Percentiles rank a stretch among this genome's conserved stretches.
phyloP scores from a whole-genome alignment of 1,140 invertebrate species.

The Zaprionus tsacasi region DNA sequence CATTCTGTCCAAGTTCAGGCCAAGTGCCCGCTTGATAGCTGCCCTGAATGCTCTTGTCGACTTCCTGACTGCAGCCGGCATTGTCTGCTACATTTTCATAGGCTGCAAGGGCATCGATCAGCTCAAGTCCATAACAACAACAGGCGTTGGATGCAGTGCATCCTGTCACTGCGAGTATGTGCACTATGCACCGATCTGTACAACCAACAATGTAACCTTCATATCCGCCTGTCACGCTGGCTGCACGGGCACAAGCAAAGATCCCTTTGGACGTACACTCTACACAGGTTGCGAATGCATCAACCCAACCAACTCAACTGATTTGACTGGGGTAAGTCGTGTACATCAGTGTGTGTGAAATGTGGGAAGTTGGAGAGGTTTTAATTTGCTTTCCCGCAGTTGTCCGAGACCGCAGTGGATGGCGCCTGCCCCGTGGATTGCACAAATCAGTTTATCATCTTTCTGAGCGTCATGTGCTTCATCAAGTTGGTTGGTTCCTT shows the following conservation, averaged over 20 bases:
- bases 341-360: not conserved
- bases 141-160: slow-evolving; percentile 85
- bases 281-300: slow-evolving; percentile 57
- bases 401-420: slow-evolving; percentile 59
- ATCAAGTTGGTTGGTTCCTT: slow-evolving; percentile 88
- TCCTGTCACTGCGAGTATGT: slow-evolving; percentile 88
- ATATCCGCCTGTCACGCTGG: slow-evolving; percentile 90
- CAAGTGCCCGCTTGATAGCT: slow-evolving; percentile 88
- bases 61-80: slow-evolving; percentile 84
- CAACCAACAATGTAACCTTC: slow-evolving; percentile 86
- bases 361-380: not conserved
- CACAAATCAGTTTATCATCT: slow-evolving; percentile 87
- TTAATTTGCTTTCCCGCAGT: slow-evolving; percentile 9
- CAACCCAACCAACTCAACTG: not conserved
- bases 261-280: slow-evolving; percentile 73
- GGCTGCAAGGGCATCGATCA: slow-evolving; percentile 86
- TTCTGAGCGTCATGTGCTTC: slow-evolving; percentile 87
- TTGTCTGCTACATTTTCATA: slow-evolving; percentile 88
- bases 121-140: slow-evolving; percentile 40
- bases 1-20: slow-evolving; percentile 89
- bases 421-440: slow-evolving; percentile 89
- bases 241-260: slow-evolving; percentile 83
- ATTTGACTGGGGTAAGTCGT: not conserved
- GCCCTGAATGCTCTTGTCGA: slow-evolving; percentile 90
- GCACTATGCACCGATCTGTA: slow-evolving; percentile 89